These are phyloP conservation scores for Temnothorax rugatulus DNA, from an alignment of 2,888 invertebrate genomes.

Conservation along the genomic window DNA sequence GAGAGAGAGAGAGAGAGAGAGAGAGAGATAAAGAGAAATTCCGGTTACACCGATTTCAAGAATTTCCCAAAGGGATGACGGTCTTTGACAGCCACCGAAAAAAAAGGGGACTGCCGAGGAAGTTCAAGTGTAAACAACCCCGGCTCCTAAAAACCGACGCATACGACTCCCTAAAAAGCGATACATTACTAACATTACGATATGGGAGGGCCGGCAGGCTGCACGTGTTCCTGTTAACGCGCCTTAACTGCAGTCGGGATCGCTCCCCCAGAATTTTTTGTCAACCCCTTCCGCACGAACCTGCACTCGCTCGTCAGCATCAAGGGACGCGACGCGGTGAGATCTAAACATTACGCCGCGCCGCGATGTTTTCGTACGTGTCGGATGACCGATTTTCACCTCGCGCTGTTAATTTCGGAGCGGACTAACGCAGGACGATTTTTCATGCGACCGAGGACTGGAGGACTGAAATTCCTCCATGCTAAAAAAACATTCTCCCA, in stretches of 20 bases:
- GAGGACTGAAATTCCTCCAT: neutral
- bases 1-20: neutral
- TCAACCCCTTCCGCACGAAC: conserved; percentile 54
- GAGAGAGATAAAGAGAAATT: neutral
- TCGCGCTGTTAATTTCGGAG: neutral
- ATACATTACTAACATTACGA: conserved; percentile 46
- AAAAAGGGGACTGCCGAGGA: conserved; percentile 67
- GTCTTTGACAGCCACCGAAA: conserved; percentile 61
- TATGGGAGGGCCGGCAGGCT: conserved; percentile 34
- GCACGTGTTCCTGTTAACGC: conserved; percentile 73
- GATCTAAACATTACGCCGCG: conserved; percentile 12
- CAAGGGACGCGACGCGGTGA: neutral
- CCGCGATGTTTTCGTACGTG: conserved; percentile 32
- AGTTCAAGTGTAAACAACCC: conserved; percentile 71
- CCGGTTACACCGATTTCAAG: conserved; percentile 56
- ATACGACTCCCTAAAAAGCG: conserved; percentile 25
- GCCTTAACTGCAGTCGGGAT: conserved; percentile 46
- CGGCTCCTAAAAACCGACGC: conserved; percentile 58
- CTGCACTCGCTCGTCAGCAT: conserved; percentile 21
- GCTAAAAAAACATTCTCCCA: neutral
- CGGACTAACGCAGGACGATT: neutral
- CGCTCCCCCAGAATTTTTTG: conserved; percentile 51
- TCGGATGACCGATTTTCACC: neutral
- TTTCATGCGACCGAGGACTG: neutral
- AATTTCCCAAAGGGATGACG: conserved; percentile 47